A percentile compares a stretch with the other conserved stretches of the same genome.
These are phyloP conservation scores for Lacanobia oleracea DNA, from an alignment of 2,888 invertebrate species.

Conservation along the genomic window DNA sequence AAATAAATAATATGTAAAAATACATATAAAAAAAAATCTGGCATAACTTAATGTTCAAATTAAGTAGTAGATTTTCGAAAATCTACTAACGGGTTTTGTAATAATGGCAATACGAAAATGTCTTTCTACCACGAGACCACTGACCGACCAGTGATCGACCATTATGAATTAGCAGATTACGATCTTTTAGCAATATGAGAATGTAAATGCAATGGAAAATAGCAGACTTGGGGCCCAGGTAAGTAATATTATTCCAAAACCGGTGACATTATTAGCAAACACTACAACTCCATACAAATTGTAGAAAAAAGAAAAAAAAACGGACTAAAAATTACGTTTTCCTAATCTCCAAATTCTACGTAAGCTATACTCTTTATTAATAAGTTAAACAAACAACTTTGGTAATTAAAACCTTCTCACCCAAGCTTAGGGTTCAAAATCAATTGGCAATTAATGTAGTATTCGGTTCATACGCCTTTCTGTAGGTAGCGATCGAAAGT, in stretches of 20 bases:
- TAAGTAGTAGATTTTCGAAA: no score
- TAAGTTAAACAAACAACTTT: slow-evolving; percentile 78
- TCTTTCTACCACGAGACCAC: no score
- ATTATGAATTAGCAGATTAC: no score
- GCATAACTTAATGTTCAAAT: no score
- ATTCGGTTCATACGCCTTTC: slow-evolving; percentile 77
- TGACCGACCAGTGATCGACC: no score
- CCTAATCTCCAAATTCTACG: slow-evolving; percentile 88
- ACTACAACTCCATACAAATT: slow-evolving; percentile 61
- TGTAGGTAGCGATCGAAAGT: slow-evolving; percentile 79
- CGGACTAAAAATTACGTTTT: slow-evolving; percentile 78
- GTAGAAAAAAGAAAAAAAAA: slow-evolving; percentile 65
- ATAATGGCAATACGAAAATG: no score
- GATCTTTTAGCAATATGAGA: no score
- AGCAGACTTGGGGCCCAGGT: no score
- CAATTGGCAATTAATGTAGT: slow-evolving; percentile 51
- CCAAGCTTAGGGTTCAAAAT: slow-evolving; percentile 61
- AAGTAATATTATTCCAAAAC: neutral
- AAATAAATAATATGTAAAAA: no score
- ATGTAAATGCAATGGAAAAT: no score
- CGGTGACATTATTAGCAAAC: slow-evolving; percentile 17
- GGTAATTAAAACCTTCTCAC: slow-evolving; percentile 57
- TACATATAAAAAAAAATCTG: no score
- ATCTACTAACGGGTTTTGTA: no score
- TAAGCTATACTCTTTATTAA: slow-evolving; percentile 84